These are phyloP conservation scores for Chlorodrepanis virens DNA, from an alignment of 2,113 vertebrate genomes.

Conservation along the genomic window DNA sequence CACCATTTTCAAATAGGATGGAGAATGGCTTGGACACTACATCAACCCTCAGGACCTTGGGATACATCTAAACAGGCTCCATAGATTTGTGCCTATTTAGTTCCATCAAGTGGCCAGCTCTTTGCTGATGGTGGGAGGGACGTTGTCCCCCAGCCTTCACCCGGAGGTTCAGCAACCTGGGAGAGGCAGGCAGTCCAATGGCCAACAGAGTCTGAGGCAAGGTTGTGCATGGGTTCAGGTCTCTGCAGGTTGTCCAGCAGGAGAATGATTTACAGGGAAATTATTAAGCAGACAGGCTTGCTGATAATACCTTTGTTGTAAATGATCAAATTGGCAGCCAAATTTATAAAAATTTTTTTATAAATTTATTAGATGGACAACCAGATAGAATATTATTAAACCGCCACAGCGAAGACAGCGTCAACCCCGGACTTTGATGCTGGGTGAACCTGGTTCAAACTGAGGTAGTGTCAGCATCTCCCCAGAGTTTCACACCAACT, in stretches of 20 bases:
- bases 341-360: too few relatives aligned
- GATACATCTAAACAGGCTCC: neutral
- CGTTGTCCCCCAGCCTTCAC: accelerated
- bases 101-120: neutral
- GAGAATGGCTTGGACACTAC: neutral
- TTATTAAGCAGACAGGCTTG: neutral
- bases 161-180: neutral
- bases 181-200: neutral
- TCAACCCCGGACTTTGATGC: too few relatives aligned
- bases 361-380: too few relatives aligned
- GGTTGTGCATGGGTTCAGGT: neutral
- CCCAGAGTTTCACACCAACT: too few relatives aligned
- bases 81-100: neutral
- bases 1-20: neutral
- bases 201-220: neutral
- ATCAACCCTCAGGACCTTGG: neutral
- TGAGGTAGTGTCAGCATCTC: too few relatives aligned
- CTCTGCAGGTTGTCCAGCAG: neutral
- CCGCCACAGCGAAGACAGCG: too few relatives aligned
- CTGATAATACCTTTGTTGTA: neutral
- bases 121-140: neutral
- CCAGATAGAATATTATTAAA: too few relatives aligned
- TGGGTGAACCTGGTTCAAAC: too few relatives aligned
- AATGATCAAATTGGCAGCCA: too few relatives aligned
- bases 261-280: neutral